Evolutionary conservation across 2,113 vertebrate species (phyloP).

Genomic region (Zosterops japonicus): DNA sequence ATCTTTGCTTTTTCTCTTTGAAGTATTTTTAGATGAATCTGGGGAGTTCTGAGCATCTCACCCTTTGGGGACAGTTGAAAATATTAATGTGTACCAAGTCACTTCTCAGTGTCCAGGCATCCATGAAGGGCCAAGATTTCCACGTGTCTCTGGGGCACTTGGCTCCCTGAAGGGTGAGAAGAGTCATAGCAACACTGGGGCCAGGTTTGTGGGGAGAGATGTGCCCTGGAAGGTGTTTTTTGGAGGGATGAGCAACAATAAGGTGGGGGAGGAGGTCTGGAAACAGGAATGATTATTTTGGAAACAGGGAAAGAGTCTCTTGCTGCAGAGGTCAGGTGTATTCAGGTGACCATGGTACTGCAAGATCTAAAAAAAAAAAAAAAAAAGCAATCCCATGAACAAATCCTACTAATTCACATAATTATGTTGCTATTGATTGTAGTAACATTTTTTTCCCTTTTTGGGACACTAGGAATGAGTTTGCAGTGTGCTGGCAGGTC

Average conservation of each 20-base stretch:
- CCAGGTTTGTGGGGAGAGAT: neutral
- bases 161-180: neutral
- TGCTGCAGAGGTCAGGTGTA: neutral
- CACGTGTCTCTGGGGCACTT: neutral
- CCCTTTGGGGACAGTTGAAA: neutral
- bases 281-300: neutral
- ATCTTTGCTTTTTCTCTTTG: neutral
- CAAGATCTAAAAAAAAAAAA: neutral
- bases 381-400: neutral
- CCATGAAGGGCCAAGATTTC: neutral
- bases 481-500: neutral
- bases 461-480: neutral
- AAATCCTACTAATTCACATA: neutral
- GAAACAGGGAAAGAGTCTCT: neutral
- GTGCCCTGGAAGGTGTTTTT: neutral
- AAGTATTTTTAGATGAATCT: neutral
- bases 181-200: accelerated
- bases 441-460: neutral
- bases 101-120: neutral
- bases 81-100: neutral
- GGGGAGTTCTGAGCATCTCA: neutral
- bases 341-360: neutral
- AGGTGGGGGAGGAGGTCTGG: neutral
- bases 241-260: neutral
- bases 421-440: accelerated